Percentiles rank a stretch among this genome's conserved stretches.
Conservation (phyloP, 2,113 vertebrate genomes). For the Peromyscus californicus region DNA sequence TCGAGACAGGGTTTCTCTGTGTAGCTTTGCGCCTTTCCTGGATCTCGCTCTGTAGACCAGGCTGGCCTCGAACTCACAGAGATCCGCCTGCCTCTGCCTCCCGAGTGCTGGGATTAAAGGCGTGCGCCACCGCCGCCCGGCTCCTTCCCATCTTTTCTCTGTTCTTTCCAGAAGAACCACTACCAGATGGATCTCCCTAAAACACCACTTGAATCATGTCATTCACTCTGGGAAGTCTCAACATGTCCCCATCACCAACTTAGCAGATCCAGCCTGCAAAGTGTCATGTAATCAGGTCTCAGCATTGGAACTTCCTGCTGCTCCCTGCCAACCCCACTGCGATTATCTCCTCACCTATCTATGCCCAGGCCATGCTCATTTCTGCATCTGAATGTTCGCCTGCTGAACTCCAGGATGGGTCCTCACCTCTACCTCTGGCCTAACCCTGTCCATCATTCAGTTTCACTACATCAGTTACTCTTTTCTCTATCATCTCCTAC, state of each 20-base stretch:
- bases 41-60: no score
- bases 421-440: background rate
- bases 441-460: background rate
- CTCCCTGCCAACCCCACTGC: no score
- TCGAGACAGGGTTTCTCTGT: no score
- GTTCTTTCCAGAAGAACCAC: constrained; percentile 12
- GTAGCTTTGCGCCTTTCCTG: no score
- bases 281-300: background rate
- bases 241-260: background rate
- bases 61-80: no score
- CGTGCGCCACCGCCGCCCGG: no score
- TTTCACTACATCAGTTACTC: no score
- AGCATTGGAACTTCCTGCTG: background rate
- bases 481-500: no score
- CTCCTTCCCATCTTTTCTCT: background rate
- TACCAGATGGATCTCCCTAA: background rate
- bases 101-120: no score
- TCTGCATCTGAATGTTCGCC: background rate
- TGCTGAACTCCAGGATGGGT: background rate
- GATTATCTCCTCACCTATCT: background rate
- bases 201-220: background rate
- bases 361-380: background rate
- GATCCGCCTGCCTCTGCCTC: no score
- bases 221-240: background rate
- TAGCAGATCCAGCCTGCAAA: background rate